Percentiles rank a stretch among this genome's conserved stretches.
phyloP scores from a whole-genome alignment of 2,888 invertebrate genomes.

The Conus canariensis region DNA sequence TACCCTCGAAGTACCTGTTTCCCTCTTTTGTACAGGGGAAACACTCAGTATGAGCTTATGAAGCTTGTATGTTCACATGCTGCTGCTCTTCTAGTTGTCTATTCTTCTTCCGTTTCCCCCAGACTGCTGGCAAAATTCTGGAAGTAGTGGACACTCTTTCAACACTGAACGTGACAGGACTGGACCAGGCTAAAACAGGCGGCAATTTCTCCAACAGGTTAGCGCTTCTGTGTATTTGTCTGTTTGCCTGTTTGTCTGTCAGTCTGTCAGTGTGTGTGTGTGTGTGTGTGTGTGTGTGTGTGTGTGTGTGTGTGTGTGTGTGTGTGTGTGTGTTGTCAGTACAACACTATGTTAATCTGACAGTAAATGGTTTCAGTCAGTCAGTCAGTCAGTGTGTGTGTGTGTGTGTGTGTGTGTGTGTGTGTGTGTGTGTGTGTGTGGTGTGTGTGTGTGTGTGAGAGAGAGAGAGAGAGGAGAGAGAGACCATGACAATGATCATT shows the following conservation, averaged over 20 bases:
- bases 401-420: not conserved
- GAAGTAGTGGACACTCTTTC: conserved; percentile 50
- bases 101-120: not conserved
- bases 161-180: not conserved
- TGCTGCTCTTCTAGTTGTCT: too few relatives aligned
- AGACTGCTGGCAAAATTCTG: conserved; percentile 48
- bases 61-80: too few relatives aligned
- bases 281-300: conserved; percentile 8
- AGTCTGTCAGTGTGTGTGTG: not conserved
- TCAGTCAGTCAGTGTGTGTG: not conserved
- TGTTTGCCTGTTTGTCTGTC: not conserved
- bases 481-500: not conserved
- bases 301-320: conserved; percentile 12
- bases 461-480: not conserved
- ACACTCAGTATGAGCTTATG: too few relatives aligned
- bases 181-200: conserved; percentile 37
- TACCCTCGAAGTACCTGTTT: too few relatives aligned
- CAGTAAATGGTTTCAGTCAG: too few relatives aligned
- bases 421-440: not conserved
- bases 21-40: too few relatives aligned
- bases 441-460: not conserved
- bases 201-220: conserved; percentile 50
- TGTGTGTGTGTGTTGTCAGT: conserved; percentile 6
- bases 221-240: not conserved
- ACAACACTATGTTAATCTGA: too few relatives aligned